Conservation (phyloP, 2,113 vertebrate species). For the Orycteropus afer region DNA sequence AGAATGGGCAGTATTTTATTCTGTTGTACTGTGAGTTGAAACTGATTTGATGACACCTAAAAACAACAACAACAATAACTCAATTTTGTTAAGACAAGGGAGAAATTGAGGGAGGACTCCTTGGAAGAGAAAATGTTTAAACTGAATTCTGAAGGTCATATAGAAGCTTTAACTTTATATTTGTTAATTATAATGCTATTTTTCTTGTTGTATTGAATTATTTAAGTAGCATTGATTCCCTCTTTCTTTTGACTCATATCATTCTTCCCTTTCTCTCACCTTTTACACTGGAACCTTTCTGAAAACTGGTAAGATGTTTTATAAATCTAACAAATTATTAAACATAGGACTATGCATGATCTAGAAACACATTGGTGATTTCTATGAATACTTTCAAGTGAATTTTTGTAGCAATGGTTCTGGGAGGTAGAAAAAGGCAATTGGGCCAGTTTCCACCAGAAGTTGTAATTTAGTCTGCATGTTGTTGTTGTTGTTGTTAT, state of each 20-base stretch:
- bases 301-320: neutral
- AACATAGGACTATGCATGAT: neutral
- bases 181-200: neutral
- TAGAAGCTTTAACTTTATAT: neutral
- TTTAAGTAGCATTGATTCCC: neutral
- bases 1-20: too few species aligned
- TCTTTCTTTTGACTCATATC: neutral
- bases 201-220: neutral
- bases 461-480: too few species aligned
- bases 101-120: neutral
- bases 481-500: too few species aligned
- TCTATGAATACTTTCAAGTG: neutral
- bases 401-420: neutral
- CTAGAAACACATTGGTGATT: neutral
- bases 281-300: neutral
- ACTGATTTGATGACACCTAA: too few species aligned
- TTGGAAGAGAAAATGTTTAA: neutral
- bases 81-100: conserved; percentile 20
- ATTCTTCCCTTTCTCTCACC: neutral
- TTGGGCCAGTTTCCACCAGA: neutral
- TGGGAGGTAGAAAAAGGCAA: neutral
- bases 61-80: too few species aligned
- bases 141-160: neutral
- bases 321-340: neutral
- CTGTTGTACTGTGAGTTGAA: too few species aligned